phyloP scores from a whole-genome alignment of 2,888 invertebrate species.

The Masnerella sp. region DNA sequence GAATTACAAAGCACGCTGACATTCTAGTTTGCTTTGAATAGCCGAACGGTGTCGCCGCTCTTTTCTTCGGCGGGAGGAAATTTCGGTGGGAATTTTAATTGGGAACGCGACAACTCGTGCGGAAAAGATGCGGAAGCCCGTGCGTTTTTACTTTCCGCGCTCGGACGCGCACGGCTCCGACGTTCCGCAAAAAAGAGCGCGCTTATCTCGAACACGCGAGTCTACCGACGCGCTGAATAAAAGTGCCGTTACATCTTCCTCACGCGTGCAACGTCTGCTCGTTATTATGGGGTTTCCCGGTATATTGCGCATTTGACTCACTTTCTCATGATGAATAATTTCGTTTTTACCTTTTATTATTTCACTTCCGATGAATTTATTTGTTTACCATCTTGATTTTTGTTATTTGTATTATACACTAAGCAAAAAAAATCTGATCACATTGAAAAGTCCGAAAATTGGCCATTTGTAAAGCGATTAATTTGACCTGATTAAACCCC shows the following conservation, averaged over 20 bases:
- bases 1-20: conserved; percentile 50
- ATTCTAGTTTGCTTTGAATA: conserved; percentile 56
- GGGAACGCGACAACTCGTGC: conserved; percentile 66
- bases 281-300: conserved; percentile 39
- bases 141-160: conserved; percentile 54
- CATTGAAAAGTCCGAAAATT: no score
- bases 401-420: no score
- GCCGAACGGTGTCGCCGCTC: conserved; percentile 43
- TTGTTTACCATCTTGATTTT: no score
- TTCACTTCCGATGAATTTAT: neutral
- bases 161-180: conserved; percentile 38
- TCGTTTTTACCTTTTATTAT: no score
- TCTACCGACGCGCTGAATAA: conserved; percentile 45
- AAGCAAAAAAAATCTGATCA: no score
- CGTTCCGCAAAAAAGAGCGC: conserved; percentile 21
- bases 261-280: conserved; percentile 35
- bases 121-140: conserved; percentile 59
- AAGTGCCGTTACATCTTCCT: conserved; percentile 56
- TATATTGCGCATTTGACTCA: conserved; percentile 49
- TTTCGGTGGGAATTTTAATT: conserved; percentile 72
- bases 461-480: no score
- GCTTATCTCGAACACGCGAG: conserved; percentile 39
- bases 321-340: conserved; percentile 42
- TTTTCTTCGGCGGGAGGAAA: conserved; percentile 62
- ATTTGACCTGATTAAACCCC: no score